A percentile compares a stretch with the other conserved stretches of the same genome.
These are phyloP conservation scores for Candoia aspera DNA, from an alignment of 2,113 vertebrate species.

Conservation along the genomic window DNA sequence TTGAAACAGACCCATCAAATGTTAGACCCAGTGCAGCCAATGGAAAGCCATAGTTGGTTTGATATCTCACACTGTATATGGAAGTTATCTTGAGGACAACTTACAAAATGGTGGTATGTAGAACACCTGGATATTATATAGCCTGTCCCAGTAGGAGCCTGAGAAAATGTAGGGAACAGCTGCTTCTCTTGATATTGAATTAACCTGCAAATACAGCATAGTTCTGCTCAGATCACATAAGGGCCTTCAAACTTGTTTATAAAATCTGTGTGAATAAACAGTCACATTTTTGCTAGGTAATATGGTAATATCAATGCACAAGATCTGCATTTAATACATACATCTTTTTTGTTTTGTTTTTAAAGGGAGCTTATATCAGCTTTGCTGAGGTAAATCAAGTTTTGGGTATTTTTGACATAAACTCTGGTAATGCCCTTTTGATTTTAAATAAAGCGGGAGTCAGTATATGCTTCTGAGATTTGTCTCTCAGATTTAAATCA, in stretches of 20 bases:
- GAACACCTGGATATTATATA: background rate
- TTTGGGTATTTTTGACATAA: constrained; percentile 35
- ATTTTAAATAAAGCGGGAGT: constrained; percentile 52
- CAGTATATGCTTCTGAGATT: constrained; percentile 56
- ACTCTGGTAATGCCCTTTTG: constrained; percentile 39
- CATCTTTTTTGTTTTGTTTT: constrained; percentile 21
- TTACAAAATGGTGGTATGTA: background rate
- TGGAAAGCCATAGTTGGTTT: background rate
- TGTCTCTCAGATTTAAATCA: constrained; percentile 48
- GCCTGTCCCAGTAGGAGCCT: background rate
- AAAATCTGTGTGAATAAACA: constrained; percentile 11
- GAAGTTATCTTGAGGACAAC: background rate
- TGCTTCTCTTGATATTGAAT: background rate
- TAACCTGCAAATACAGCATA: background rate
- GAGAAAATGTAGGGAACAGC: background rate
- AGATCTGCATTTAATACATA: constrained; percentile 47
- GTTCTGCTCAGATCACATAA: constrained; percentile 11
- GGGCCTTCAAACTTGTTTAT: constrained; percentile 34
- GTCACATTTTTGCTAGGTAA: background rate
- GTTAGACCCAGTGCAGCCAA: background rate
- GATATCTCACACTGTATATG: background rate
- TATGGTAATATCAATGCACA: background rate
- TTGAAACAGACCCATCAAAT: background rate
- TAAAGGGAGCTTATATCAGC: constrained; percentile 8
- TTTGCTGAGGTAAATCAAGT: constrained; percentile 36